Conservation (phyloP, 2,888 invertebrate species). For the Eupithecia tripunctaria region DNA sequence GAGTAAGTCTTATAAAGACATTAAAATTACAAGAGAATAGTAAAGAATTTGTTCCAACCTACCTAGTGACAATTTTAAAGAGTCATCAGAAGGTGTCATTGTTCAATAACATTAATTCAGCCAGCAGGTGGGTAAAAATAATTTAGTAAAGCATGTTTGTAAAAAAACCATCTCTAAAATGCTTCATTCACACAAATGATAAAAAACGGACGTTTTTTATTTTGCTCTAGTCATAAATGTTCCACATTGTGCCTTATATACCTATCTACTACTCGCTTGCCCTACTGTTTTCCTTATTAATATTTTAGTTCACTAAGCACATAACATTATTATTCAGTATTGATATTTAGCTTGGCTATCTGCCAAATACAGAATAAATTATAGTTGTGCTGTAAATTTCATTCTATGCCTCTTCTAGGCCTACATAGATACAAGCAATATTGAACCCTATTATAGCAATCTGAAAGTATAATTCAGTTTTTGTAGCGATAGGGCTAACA, state of each 20-base stretch:
- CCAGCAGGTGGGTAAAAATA: too few species aligned
- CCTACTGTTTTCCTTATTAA: conserved; percentile 5
- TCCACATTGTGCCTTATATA: background rate
- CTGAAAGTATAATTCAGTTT: background rate
- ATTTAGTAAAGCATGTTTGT: too few species aligned
- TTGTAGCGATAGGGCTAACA: background rate
- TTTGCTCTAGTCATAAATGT: too few species aligned
- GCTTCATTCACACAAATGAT: too few species aligned
- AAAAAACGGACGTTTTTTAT: too few species aligned
- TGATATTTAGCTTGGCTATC: conserved; percentile 68
- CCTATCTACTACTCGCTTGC: background rate
- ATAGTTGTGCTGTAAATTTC: conserved; percentile 60
- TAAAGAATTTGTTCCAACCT: too few species aligned
- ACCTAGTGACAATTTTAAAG: too few species aligned
- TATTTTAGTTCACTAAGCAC: conserved; percentile 25
- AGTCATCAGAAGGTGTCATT: too few species aligned
- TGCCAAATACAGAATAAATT: conserved; percentile 53
- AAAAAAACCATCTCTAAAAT: too few species aligned
- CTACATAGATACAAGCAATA: background rate
- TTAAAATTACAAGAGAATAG: too few species aligned
- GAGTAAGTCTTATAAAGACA: too few species aligned
- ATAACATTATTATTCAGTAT: conserved; percentile 56
- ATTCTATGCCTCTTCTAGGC: background rate
- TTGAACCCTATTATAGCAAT: background rate
- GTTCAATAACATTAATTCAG: too few species aligned